Base-by-base conservation (phyloP, 2,888 invertebrate genomes). In the Leptura quadrifasciata region DNA sequence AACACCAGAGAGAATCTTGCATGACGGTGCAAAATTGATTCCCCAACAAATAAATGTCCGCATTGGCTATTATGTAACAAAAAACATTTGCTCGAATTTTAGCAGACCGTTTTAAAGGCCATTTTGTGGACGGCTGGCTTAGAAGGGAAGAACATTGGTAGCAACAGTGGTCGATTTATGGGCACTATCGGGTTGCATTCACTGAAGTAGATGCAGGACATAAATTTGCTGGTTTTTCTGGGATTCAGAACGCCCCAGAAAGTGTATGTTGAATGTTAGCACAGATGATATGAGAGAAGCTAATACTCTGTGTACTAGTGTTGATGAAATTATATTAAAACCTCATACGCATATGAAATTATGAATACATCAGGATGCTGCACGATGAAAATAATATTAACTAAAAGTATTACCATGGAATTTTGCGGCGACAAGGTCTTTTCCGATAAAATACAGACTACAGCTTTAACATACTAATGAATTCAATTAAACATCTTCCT, bases 151-250 rank as follows among this genome's bases (percentile, higher is more conserved):
- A 57, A 57, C 54, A 39, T 65, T 57, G 72, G 35, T 71, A 18
- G 71, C 75, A 72, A 72, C 61, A 57, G 35, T 61, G 68, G 60
- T 52, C 75, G 68, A 76, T 76, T 76, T 76, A 76, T 63, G 35
- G 58, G 57, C 69, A 15, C 68, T 64, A 72, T 72, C 76, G 72
- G 68, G 21, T 76, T 76, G 60, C 60, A 70, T 63, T 76, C 72
- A 21, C 20, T 47, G 57, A 69, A 69, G 18, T 63, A 57, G 72
- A 76, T 76, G 69, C 72, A 63, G 20, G 47, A 72, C 68, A 72
- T 76, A 76, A 72, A 76, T 76, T 68, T 60, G 39, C 54, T n/a
- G 39, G 60, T 75, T 75, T 75, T 75, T 72, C 65, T 20, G 52
- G 63, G 60, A 0, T 20, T 18, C 18, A 58, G 69, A 18, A 70